A percentile compares a stretch with the other conserved stretches of the same genome.
Conservation (phyloP, 2,113 vertebrate genomes). For the Rhynchopsitta pachyrhyncha region DNA sequence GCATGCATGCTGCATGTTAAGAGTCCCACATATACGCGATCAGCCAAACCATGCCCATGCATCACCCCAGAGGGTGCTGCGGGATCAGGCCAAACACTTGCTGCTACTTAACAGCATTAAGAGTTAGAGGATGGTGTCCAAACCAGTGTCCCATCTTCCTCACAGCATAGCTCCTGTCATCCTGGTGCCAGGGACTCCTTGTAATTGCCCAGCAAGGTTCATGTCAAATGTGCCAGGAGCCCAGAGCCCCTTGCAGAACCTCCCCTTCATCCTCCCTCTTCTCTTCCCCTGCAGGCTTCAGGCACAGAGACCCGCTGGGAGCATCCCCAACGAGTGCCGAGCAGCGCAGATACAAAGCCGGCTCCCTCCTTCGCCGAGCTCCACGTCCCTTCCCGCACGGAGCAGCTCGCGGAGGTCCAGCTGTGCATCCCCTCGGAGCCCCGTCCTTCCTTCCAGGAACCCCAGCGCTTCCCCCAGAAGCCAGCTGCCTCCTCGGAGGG, state of each 20-base stretch:
- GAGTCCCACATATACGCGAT: not conserved
- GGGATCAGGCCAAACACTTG: not conserved
- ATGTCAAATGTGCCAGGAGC: not conserved
- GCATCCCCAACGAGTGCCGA: constrained; percentile 47
- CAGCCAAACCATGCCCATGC: fast-evolving
- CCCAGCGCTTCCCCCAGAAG: constrained; percentile 82
- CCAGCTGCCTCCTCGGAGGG: constrained; percentile 79
- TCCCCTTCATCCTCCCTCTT: not conserved
- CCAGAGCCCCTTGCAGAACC: not conserved
- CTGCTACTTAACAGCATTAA: not conserved
- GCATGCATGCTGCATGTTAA: not conserved
- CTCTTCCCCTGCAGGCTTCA: constrained; percentile 73
- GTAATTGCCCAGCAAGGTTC: not conserved
- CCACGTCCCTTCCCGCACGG: constrained; percentile 50
- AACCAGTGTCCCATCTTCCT: not conserved
- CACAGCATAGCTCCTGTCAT: not conserved
- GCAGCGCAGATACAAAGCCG: constrained; percentile 53
- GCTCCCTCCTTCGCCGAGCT: constrained; percentile 47
- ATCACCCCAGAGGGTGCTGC: not conserved
- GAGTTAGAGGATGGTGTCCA: not conserved
- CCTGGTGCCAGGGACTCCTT: not conserved
- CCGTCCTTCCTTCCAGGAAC: constrained; percentile 75
- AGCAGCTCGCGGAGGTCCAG: constrained; percentile 77
- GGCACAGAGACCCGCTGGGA: constrained; percentile 68
- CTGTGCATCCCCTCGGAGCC: constrained; percentile 65